These are phyloP conservation scores for Drosophila infuscata DNA, from an alignment of 2,888 invertebrate genomes.

Conservation along the genomic window DNA sequence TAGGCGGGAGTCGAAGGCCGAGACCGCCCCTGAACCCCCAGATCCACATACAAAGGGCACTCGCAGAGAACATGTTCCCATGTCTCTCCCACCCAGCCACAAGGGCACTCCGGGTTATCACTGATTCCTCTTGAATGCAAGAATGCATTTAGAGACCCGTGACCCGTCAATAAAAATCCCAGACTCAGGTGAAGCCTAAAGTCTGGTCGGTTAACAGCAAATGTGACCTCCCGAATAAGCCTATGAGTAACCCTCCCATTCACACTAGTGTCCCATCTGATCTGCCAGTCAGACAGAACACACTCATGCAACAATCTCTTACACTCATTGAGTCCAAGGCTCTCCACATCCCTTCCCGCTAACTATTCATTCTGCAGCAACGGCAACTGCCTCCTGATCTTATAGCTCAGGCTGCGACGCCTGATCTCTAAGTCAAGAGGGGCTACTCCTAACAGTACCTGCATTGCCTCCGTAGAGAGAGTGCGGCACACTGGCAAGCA, in stretches of 20 bases:
- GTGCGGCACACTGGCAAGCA: conserved; percentile 25
- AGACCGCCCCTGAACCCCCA: background rate
- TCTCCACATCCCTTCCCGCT: no score
- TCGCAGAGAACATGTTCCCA: conserved; percentile 20
- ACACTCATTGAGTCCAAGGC: no score
- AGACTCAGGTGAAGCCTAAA: conserved; percentile 15
- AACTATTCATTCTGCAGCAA: no score
- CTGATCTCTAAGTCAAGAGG: conserved; percentile 17
- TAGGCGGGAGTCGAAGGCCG: background rate
- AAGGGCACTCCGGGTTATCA: conserved; percentile 8
- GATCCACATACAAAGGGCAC: conserved; percentile 14
- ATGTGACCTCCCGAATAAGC: conserved; percentile 17
- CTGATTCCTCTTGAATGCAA: conserved; percentile 2
- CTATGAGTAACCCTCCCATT: conserved; percentile 12
- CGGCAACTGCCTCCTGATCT: conserved; percentile 10
- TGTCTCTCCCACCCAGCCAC: conserved; percentile 13
- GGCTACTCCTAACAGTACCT: conserved; percentile 7
- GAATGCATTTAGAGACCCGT: conserved; percentile 18
- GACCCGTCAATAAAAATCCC: conserved; percentile 11
- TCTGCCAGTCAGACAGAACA: no score
- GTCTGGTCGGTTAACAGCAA: background rate
- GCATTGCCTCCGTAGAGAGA: conserved; percentile 27
- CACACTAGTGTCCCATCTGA: conserved; percentile 3
- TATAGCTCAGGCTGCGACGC: conserved; percentile 6
- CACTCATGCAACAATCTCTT: no score